Evolutionary conservation across 2,797 vertebrate genomes (phyloP), one percentile per base, ranked within the genome.

Genomic region (Diceros bicornis): DNA sequence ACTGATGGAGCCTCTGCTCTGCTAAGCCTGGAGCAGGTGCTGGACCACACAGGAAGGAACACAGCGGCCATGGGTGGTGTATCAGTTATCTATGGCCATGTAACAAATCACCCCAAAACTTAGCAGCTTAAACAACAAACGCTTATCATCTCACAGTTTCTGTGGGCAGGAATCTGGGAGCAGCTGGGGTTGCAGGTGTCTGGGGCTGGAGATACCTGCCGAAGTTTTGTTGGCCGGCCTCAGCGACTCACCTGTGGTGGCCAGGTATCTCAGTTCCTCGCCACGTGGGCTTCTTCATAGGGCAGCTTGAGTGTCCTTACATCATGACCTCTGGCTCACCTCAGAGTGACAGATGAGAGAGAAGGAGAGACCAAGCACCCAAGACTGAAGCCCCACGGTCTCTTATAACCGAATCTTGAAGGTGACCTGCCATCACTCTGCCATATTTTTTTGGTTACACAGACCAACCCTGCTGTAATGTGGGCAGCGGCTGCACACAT

Each of bases 11-110:
- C 47, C 12, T 44, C 71, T 79, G 74, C 66, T 64, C 6, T 4
- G 1, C 34, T 14, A 12, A 34, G 62, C 57, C n/a, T 14, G n/a
- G 64, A 62, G 27, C 86, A 69, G 81, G 59, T 81, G 41, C 50
- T 20, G 37, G 91, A 50, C 50, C 66, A 61, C 90, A 25, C 8
- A 47, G 71, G n/a, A 23, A 69, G 62, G 64, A 66, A 10, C 34
- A 11, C 4, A 5, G 20, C 12, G 41, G 47, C 57, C 27, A 0
- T 1, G 7, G 27, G 13, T 10, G 7, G 64, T 5, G 5, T 27
- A n/a, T 59, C 17, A 9, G 32, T 37, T n/a, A 16, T 7, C 23
- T 6, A 5, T 4, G 68, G 90, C 86, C 27, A 13, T 44, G 52
- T 77, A 34, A 82, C n/a, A 88, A 59, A 62, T 93, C 2, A 29